Evolutionary conservation across 2,797 vertebrate genomes (phyloP), one percentile per base, ranked within the genome.

Genomic region (Periophthalmus magnuspinnatus): DNA sequence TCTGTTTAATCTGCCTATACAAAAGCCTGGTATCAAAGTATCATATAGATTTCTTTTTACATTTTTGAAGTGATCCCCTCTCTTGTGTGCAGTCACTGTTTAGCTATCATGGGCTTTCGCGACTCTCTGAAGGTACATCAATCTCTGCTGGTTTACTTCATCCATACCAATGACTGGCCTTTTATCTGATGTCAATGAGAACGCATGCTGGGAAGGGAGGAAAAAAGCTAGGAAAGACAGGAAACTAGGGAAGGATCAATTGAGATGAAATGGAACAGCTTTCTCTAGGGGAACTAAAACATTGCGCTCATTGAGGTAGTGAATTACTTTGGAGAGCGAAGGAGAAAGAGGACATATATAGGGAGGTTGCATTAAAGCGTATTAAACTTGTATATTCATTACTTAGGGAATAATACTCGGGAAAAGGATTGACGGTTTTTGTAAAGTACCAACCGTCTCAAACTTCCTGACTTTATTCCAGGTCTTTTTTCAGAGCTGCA

Each of bases 131-230:
- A 89, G 88, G 85, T 86, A 85, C 81, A 82, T 82, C 83, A 74
- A 63, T 88, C 84, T 86, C 84, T 0, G 24, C 69, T 74, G 91
- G 74, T 75, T 67, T 24, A 69, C 77, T 81, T 91, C 87, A 88
- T 90, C 90, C 88, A 88, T 88, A 87, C 89, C 85, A 89, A 92
- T 89, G 88, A 88, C 82, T 75, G 84, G 81, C 87, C 84, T 91
- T 60, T 90, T 92, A 91, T 91, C 90, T 88, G 84, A 89, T 89
- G 88, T 87, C 81, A 90, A 92, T 93, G 86, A 81, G 84, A 92
- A 90, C 90, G 77, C 86, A 89, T 89, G 70, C 81, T 64, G 66
- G 64, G 65, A 77, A 82, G 74, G 82, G 85, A 76, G 80, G 78
- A 78, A 86, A 78, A 81, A 74, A 66, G 80, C n/a, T 33, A 8